Percentiles rank a stretch among this genome's conserved stretches.
These are phyloP conservation scores for Gymnobelideus leadbeateri DNA, from an alignment of 2,113 vertebrate genomes.

Conservation along the genomic window DNA sequence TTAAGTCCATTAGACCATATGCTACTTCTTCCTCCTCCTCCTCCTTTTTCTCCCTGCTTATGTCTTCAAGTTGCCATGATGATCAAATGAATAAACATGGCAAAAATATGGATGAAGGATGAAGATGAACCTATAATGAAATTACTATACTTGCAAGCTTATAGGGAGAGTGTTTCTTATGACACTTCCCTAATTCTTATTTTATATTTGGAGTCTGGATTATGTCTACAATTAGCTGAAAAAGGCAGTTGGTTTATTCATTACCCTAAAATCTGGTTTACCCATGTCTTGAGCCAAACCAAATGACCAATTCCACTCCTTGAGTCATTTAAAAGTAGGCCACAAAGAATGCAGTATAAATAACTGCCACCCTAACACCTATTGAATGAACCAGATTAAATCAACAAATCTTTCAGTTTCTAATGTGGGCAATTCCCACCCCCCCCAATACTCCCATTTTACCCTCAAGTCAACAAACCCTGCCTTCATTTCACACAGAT, in stretches of 20 bases:
- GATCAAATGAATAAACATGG: not conserved
- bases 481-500: conserved; percentile 72
- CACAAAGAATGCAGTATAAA: not conserved
- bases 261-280: not conserved
- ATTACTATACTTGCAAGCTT: not conserved
- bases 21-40: too few relatives aligned
- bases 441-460: conserved; percentile 62
- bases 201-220: not conserved
- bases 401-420: not conserved
- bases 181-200: not conserved
- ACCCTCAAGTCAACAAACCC: conserved; percentile 73
- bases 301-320: not conserved
- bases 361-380: conserved; percentile 11
- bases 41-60: not conserved
- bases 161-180: not conserved
- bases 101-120: conserved; percentile 25
- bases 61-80: not conserved
- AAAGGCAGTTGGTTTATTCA: not conserved
- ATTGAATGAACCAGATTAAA: conserved; percentile 4
- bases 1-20: conserved; percentile 16
- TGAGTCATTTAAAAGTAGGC: conserved; percentile 45
- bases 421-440: conserved; percentile 44
- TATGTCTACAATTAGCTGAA: not conserved
- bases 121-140: not conserved
- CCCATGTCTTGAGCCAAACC: not conserved